These are phyloP conservation scores for Kradibia gibbosae DNA, from an alignment of 1,140 invertebrate species.

Conservation along the genomic window DNA sequence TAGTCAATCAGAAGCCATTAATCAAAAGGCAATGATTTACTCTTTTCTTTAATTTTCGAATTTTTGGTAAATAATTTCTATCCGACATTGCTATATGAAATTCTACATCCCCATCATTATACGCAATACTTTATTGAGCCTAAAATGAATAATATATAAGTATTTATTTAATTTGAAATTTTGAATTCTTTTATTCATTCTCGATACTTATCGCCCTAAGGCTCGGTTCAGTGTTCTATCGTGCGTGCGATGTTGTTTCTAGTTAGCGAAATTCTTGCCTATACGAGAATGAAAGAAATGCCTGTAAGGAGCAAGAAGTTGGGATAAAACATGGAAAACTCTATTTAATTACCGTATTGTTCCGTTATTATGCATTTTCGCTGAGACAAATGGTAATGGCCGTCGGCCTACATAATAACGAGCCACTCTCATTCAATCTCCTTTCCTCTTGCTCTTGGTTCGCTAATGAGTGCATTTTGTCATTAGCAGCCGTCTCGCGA, in stretches of 20 bases:
- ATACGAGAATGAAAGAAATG: not conserved
- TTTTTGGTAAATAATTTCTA: too few species aligned
- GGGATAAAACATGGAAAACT: not conserved
- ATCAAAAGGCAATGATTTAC: too few species aligned
- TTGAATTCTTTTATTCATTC: not conserved
- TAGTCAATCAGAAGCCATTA: too few species aligned
- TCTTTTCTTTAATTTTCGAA: too few species aligned
- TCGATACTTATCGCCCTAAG: not conserved
- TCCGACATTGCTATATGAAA: too few species aligned
- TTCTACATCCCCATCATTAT: too few species aligned
- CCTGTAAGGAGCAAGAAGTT: not conserved
- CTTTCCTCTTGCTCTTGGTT: not conserved
- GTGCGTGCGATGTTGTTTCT: not conserved
- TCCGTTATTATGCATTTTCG: slow-evolving; percentile 38
- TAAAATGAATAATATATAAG: too few species aligned
- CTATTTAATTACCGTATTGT: slow-evolving; percentile 37
- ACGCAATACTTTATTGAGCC: too few species aligned
- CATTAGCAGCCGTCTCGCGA: slow-evolving; percentile 25
- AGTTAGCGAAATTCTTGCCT: not conserved
- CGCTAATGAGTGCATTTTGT: slow-evolving; percentile 48
- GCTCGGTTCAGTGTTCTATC: not conserved
- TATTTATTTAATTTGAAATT: not conserved
- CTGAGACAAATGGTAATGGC: slow-evolving; percentile 24
- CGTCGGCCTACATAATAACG: slow-evolving; percentile 37
- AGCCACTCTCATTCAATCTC: not conserved